These are phyloP conservation scores for Pampus argenteus DNA, from an alignment of 2,797 vertebrate genomes.

Conservation along the genomic window DNA sequence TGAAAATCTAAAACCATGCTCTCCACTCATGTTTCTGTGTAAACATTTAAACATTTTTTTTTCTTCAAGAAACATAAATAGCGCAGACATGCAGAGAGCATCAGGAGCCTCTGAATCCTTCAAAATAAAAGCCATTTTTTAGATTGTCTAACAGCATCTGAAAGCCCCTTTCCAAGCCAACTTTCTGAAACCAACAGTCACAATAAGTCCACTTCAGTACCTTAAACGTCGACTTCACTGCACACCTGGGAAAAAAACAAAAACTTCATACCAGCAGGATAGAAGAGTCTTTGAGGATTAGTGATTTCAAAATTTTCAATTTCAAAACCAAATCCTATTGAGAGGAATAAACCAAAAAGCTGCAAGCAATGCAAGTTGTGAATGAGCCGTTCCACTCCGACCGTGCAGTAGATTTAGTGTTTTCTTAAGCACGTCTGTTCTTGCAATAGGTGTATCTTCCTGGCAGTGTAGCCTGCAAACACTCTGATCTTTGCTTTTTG, in stretches of 20 bases:
- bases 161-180: no score
- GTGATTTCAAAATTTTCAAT: neutral
- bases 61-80: no score
- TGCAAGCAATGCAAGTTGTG: neutral
- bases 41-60: no score
- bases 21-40: no score
- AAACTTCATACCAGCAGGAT: neutral
- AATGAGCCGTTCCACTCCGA: neutral
- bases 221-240: neutral
- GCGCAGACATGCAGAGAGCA: no score
- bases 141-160: no score
- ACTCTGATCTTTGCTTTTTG: conserved; percentile 32
- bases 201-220: neutral
- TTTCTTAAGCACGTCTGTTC: neutral
- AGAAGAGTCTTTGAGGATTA: neutral
- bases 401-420: neutral
- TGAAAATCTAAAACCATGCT: no score
- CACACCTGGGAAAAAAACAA: neutral
- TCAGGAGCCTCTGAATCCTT: no score
- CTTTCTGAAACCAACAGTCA: no score
- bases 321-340: no score
- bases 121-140: no score
- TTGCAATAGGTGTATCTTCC: conserved; percentile 24
- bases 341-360: neutral
- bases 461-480: conserved; percentile 10